Evolutionary conservation across 2,113 vertebrate species (phyloP), one percentile per base, ranked within the genome.

Genomic region (Etheostoma spectabile): DNA sequence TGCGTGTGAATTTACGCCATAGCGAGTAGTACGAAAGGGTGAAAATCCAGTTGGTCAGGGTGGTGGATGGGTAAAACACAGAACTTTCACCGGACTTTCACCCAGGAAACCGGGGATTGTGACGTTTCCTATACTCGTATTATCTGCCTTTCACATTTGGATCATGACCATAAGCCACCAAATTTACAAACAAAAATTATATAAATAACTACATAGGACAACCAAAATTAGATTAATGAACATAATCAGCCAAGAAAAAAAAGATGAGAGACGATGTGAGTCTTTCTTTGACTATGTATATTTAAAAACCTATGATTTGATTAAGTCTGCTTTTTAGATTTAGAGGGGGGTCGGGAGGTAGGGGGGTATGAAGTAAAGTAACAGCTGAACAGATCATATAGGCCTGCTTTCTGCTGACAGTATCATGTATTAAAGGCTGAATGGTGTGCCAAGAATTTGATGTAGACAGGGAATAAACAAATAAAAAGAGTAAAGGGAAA

Each of bases 401-500:
- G 52, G 2, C 33, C 46, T 65, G 52, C 12, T 57, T 60, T 22
- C 21, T 48, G 52, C 30, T 27, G 53, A 64, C 42, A 0, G 56
- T 7, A 38, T 49, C 0, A 63, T 55, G 46, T 19, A 42, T 48
- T 59, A 68, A 73, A 68, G 42, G 35, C 53, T 56, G 2, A 6
- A 33, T 42, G 14, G 76, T 24, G 19, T 22, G 42, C 18, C 5
- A 49, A 45, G 35, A 55, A 52, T 19, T 33, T n/a, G 35, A 76
- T 22, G 55, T 19, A 76, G 16, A 16, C 49, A 22, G 65, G 27
- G 14, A 77, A 69, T 69, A 74, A 77, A 86, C 57, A 68, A 75
- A 62, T 0, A 49, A n/a, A 78, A 57, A 61, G 7, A 19, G 65
- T 38, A 10, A 1, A 22, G 62, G 24, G 27, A 22, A 56, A n/a